Base-by-base conservation (phyloP, 2,797 vertebrate genomes). In the Merluccius polli region DNA sequence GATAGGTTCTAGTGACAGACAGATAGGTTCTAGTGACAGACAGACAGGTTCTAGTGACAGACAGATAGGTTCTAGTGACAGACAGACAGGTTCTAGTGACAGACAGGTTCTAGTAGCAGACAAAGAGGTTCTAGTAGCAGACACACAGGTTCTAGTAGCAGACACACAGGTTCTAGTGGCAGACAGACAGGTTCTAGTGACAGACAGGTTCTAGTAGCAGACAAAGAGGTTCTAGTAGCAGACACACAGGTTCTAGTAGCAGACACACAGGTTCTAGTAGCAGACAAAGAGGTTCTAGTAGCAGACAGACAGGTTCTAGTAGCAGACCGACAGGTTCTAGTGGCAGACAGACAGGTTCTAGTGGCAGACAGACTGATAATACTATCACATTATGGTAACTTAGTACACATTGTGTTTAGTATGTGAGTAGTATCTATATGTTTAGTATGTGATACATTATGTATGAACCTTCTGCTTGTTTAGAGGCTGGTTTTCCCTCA, bases 401-500 rank as follows among this genome's bases (percentile, higher is more conserved):
- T 21, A 48, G 18, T 48, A 18, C 21, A 59, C 16, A 15, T 48
- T 44, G 41, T 15, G 41, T 44, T 44, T n/a, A 52, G 48, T 52
- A n/a, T 63, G 52, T 63, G 3, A 27, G n/a, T 63, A 63, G 41
- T 27, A 27, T 21, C 18, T 21, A 2, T 63, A 7, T 59, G 52
- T n/a, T 59, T 24, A 65, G 24, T 27, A 65, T 65, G 59, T 65
- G 11, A 65, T 27, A 27, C 59, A 27, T 65, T 2, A 27, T 65
- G 59, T 65, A 27, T 27, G 24, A 27, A 65, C 9, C 18, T 59
- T 32, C 4, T 59, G 24, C 29, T 72, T 4, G 85, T 85, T 31
- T 84, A 93, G 94, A 52, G 92, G 90, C 80, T 94, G 94, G 94
- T 93, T 93, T 73, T 91, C 85, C 73, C 90, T 93, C 78, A 86